Conservation (phyloP, 2,888 invertebrate genomes). For the Melanophora roralis region DNA sequence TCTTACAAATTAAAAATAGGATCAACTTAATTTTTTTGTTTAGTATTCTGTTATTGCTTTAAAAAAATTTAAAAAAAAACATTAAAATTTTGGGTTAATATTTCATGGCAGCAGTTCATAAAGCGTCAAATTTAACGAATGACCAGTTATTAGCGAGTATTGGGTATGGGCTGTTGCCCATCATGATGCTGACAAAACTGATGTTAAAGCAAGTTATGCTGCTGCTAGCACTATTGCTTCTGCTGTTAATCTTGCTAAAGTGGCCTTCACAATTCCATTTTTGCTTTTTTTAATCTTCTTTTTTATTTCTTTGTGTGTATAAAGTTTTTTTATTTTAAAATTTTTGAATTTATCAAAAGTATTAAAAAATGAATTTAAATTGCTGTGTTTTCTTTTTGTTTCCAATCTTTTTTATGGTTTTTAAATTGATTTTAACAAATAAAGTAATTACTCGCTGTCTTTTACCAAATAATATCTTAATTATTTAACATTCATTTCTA, state of each 20-base stretch:
- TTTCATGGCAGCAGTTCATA: background rate
- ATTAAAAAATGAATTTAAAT: background rate
- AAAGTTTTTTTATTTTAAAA: background rate
- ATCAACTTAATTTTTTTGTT: background rate
- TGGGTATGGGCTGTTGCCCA: background rate
- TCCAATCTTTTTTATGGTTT: background rate
- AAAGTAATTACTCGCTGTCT: no score
- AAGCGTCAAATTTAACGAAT: conserved; percentile 5
- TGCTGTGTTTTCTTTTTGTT: background rate
- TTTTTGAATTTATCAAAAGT: background rate
- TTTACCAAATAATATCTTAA: no score
- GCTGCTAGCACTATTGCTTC: background rate
- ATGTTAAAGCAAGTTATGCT: background rate
- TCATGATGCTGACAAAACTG: background rate
- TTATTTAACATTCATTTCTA: no score
- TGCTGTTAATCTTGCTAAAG: conserved; percentile 49
- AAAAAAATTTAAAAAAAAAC: background rate
- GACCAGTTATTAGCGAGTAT: conserved; percentile 24
- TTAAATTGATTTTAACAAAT: background rate
- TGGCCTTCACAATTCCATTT: conserved; percentile 62
- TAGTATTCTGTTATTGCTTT: background rate
- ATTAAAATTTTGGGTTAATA: background rate
- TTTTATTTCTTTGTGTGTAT: background rate
- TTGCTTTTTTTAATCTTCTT: conserved; percentile 25
- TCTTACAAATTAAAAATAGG: conserved; percentile 3